phyloP scores from a whole-genome alignment of 2,113 vertebrate genomes.

The Scomber scombrus region DNA sequence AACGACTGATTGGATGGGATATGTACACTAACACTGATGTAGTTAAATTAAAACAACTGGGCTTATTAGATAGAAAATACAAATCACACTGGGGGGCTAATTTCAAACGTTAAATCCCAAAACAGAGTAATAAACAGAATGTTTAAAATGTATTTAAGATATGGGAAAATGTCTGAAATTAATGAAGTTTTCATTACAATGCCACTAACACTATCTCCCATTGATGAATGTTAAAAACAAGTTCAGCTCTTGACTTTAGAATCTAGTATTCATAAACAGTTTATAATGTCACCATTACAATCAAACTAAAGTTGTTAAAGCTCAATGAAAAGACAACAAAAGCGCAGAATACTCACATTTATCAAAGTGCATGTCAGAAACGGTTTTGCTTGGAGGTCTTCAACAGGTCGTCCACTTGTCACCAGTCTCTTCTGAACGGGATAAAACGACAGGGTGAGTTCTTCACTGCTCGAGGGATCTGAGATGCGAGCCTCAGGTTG shows the following conservation, averaged over 20 bases:
- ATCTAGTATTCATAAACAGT: neutral
- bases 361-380: conserved; percentile 87
- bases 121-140: neutral
- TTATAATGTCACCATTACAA: neutral
- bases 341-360: conserved; percentile 80
- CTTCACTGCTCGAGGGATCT: conserved; percentile 10
- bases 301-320: neutral
- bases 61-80: neutral
- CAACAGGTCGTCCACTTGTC: conserved; percentile 59
- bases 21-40: neutral
- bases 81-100: neutral
- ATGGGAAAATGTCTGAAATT: neutral
- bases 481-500: conserved; percentile 23
- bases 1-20: neutral
- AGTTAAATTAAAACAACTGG: neutral
- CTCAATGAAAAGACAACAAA: neutral
- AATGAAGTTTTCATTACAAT: neutral
- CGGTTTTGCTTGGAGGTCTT: conserved; percentile 64
- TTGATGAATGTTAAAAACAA: neutral
- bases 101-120: too few relatives aligned
- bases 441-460: neutral
- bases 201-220: neutral
- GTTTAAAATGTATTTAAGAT: neutral
- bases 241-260: neutral
- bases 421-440: conserved; percentile 4